phyloP scores from a whole-genome alignment of 92 coral and sea anemone species.

The Paragorgia papillata region DNA sequence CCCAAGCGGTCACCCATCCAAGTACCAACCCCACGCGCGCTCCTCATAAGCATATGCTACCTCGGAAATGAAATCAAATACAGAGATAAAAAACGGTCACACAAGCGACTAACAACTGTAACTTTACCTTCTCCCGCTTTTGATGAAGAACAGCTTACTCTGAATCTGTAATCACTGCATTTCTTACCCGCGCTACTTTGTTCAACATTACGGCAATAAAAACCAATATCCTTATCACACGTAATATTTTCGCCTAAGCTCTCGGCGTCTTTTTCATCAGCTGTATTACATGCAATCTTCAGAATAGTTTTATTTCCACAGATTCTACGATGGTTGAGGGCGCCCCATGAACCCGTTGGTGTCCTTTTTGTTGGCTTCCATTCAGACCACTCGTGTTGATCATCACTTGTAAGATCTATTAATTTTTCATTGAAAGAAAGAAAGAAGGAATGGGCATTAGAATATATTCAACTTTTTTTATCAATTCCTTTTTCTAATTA shows the following conservation, averaged over 20 bases:
- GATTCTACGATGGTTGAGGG: constrained; percentile 58
- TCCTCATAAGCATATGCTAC: no score
- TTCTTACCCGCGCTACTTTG: constrained; percentile 51
- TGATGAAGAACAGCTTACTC: constrained; percentile 74
- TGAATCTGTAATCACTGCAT: constrained; percentile 87
- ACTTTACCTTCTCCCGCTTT: constrained; percentile 63
- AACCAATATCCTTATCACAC: constrained; percentile 81
- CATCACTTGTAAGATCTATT: no score
- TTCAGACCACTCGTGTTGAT: no score
- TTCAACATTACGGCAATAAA: constrained; percentile 86
- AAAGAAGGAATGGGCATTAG: no score
- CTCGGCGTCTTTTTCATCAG: constrained; percentile 67
- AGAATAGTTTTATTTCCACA: constrained; percentile 65
- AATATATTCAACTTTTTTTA: no score
- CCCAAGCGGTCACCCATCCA: no score
- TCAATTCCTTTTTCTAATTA: not conserved
- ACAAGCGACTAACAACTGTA: no score
- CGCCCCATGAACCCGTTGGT: constrained; percentile 92
- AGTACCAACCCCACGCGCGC: no score
- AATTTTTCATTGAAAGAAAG: no score
- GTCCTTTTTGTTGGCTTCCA: constrained; percentile 83
- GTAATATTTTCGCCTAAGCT: constrained; percentile 68
- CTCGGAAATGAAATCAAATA: no score
- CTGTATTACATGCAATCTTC: constrained; percentile 75
- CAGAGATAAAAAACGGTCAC: no score